Percentiles rank a stretch among this genome's conserved stretches.
Evolutionary conservation across 2,797 vertebrate genomes (phyloP).

Genomic region (Luscinia megarhynchos): DNA sequence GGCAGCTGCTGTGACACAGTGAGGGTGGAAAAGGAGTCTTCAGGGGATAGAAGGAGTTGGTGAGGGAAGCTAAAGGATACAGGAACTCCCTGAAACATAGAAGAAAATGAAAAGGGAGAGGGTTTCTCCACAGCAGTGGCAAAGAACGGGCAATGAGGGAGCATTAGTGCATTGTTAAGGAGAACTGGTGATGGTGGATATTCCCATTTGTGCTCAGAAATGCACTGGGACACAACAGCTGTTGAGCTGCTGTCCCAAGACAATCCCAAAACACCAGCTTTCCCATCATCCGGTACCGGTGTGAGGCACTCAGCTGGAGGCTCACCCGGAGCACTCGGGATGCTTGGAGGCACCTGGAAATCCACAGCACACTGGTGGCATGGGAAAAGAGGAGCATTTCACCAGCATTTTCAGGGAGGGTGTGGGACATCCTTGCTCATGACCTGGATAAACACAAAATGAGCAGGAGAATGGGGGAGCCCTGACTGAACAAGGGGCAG

Average conservation of each 20-base stretch:
- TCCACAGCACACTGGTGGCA: fast-evolving
- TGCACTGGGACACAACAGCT: no score
- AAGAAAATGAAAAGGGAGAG: background rate
- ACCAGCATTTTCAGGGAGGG: background rate
- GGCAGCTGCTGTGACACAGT: fast-evolving
- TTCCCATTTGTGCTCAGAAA: background rate
- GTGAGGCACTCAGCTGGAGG: background rate
- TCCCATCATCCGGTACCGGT: background rate
- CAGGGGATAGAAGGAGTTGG: no score
- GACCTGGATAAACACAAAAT: background rate
- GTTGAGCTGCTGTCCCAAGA: background rate
- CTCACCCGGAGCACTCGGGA: fast-evolving
- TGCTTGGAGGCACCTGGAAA: background rate
- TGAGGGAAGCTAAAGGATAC: background rate
- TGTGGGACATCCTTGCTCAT: fast-evolving
- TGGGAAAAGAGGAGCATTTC: background rate
- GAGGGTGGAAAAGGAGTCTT: background rate
- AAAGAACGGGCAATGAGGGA: fast-evolving
- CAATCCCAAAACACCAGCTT: background rate
- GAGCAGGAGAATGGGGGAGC: background rate
- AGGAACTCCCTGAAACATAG: background rate
- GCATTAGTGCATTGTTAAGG: background rate
- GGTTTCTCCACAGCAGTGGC: background rate
- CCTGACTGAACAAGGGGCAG: background rate
- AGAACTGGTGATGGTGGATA: background rate